phyloP scores from a whole-genome alignment of 1,140 invertebrate species.

The Hyposmocoma kahamanoa region DNA sequence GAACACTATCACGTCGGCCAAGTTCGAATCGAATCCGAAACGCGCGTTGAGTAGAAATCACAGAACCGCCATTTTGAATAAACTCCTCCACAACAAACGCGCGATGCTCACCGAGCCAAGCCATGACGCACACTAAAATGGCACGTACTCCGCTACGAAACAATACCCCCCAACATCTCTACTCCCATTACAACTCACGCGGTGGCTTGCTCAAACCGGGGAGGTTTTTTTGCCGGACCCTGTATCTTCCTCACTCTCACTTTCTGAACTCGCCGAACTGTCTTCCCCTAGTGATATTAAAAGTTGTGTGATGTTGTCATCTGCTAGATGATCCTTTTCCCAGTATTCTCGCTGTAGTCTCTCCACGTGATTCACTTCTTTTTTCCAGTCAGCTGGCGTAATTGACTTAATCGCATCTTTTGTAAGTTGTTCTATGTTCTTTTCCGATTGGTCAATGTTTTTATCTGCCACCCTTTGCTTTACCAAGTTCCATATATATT shows the following conservation, averaged over 20 bases:
- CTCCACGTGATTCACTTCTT: slow-evolving; percentile 18
- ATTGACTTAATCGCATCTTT: slow-evolving; percentile 19
- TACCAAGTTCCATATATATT: slow-evolving; percentile 23
- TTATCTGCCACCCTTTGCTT: slow-evolving; percentile 22
- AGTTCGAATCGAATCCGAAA: too few relatives aligned
- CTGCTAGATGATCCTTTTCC: slow-evolving; percentile 8
- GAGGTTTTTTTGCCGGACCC: too few relatives aligned
- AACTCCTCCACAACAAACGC: too few relatives aligned
- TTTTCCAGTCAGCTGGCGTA: slow-evolving; percentile 18
- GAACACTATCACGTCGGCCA: too few relatives aligned
- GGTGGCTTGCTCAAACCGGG: too few relatives aligned
- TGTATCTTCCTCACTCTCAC: slow-evolving; percentile 1
- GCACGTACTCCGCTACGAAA: too few relatives aligned
- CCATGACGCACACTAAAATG: too few relatives aligned
- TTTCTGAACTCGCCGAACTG: not conserved
- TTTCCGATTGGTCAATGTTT: slow-evolving; percentile 20
- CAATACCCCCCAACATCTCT: too few relatives aligned
- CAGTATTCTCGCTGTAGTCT: slow-evolving; percentile 10
- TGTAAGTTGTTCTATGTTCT: slow-evolving; percentile 15
- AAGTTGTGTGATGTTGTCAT: not conserved
- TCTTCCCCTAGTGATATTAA: not conserved
- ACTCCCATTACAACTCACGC: too few relatives aligned
- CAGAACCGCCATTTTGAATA: too few relatives aligned
- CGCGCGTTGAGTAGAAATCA: too few relatives aligned
- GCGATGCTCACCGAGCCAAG: too few relatives aligned